A percentile compares a stretch with the other conserved stretches of the same genome.
Conservation (phyloP, 2,888 invertebrate species). For the Agonopterix subpropinquella region DNA sequence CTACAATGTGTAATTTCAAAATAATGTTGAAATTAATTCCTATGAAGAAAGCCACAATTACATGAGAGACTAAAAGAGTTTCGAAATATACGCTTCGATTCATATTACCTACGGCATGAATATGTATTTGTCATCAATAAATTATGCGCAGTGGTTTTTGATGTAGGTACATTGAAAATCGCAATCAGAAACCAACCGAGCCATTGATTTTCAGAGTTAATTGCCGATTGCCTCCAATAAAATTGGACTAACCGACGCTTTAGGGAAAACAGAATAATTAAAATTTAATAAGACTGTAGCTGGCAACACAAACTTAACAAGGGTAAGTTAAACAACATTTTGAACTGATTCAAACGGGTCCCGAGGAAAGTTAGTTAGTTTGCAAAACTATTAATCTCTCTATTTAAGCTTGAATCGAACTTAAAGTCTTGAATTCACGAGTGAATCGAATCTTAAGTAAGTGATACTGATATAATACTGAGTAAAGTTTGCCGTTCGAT, state of each 20-base stretch:
- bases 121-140: too few species aligned
- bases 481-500: conserved; percentile 5
- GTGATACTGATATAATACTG: conserved; percentile 12
- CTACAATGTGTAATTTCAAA: too few species aligned
- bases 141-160: too few species aligned
- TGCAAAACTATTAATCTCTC: conserved; percentile 33
- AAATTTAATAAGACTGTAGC: background rate
- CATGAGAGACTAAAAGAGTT: too few species aligned
- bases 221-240: background rate
- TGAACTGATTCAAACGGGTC: conserved; percentile 2
- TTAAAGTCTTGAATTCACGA: conserved; percentile 18
- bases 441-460: conserved; percentile 16
- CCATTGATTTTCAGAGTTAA: too few species aligned
- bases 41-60: too few species aligned
- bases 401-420: conserved; percentile 26
- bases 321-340: conserved; percentile 2
- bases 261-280: background rate
- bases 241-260: background rate
- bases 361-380: conserved; percentile 22
- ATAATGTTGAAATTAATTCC: too few species aligned
- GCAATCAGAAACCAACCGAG: too few species aligned
- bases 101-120: too few species aligned
- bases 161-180: too few species aligned
- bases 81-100: too few species aligned
- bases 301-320: conserved; percentile 4